phyloP scores from a whole-genome alignment of 2,888 invertebrate genomes.

The Alviniconcha strummeri region DNA sequence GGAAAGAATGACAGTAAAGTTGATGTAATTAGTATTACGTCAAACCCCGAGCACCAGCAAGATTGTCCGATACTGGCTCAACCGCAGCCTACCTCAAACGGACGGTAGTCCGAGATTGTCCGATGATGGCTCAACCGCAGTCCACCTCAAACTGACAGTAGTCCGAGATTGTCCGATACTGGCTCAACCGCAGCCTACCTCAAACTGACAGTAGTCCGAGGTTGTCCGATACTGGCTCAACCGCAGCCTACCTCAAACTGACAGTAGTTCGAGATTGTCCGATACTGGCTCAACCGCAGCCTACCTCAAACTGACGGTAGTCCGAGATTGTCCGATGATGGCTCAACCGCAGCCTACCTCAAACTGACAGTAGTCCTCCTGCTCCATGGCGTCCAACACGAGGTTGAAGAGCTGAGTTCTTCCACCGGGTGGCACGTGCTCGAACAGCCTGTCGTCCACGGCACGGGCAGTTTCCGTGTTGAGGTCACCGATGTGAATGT shows the following conservation, averaged over 20 bases:
- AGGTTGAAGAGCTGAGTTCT: constrained; percentile 38
- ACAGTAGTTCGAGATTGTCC: constrained; percentile 37
- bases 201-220: no score
- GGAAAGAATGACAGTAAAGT: no score
- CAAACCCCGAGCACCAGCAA: no score
- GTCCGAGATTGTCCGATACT: no score
- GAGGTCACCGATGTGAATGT: constrained; percentile 35
- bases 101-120: no score
- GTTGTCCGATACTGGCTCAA: no score
- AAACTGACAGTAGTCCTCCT: constrained; percentile 46
- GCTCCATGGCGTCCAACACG: constrained; percentile 45
- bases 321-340: no score
- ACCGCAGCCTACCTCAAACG: neutral
- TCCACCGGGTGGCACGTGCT: constrained; percentile 32
- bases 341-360: constrained; percentile 23
- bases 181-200: neutral
- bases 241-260: constrained; percentile 38
- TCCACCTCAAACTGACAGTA: constrained; percentile 46
- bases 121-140: neutral
- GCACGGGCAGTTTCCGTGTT: constrained; percentile 43
- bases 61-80: no score
- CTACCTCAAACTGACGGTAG: neutral
- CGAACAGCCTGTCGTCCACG: constrained; percentile 44
- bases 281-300: neutral
- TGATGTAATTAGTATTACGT: no score